These are phyloP conservation scores for Parotocinclus haroldoi DNA, from an alignment of 2,797 vertebrate species.

Conservation along the genomic window DNA sequence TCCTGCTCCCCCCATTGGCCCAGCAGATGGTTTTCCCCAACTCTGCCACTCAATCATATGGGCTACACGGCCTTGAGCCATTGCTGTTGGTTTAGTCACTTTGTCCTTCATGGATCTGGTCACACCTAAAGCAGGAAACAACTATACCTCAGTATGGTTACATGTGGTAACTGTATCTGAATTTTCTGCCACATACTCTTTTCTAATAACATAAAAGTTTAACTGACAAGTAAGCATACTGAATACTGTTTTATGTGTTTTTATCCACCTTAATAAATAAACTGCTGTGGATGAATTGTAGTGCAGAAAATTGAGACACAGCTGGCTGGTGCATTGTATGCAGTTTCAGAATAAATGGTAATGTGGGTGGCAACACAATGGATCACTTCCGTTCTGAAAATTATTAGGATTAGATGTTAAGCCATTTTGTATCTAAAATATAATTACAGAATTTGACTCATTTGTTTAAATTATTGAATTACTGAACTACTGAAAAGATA, in stretches of 20 bases:
- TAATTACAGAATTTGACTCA: too few relatives aligned
- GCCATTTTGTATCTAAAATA: too few relatives aligned
- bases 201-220: background rate
- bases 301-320: slow-evolving; percentile 13
- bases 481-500: too few relatives aligned
- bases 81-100: slow-evolving; percentile 95
- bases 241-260: background rate
- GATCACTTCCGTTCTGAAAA: background rate
- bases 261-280: background rate
- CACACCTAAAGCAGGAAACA: slow-evolving; percentile 74
- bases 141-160: slow-evolving; percentile 3
- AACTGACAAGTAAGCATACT: background rate
- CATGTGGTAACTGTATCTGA: background rate
- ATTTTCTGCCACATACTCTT: background rate
- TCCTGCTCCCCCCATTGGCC: slow-evolving; percentile 72
- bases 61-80: slow-evolving; percentile 92
- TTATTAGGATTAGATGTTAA: too few relatives aligned
- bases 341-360: slow-evolving; percentile 21
- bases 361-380: slow-evolving; percentile 32
- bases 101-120: slow-evolving; percentile 95
- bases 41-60: slow-evolving; percentile 99
- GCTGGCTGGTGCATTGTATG: background rate
- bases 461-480: too few relatives aligned
- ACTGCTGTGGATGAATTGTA: background rate
- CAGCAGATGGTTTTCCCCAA: slow-evolving; percentile 84